Evolutionary conservation across 2,888 invertebrate genomes (phyloP).

Genomic region (Magallana nippona): DNA sequence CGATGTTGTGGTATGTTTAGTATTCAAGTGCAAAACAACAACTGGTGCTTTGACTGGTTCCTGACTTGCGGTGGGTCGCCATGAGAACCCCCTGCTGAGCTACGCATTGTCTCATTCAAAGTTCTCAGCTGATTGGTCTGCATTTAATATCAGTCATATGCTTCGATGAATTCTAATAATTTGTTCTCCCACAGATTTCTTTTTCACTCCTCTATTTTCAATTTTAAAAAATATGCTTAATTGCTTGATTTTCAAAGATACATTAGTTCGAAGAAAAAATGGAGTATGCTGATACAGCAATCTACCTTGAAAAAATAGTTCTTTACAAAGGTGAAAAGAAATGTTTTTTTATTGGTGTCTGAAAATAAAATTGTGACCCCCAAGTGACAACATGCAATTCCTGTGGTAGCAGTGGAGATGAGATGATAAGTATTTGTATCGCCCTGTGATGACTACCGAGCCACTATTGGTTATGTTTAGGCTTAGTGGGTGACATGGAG

Average conservation of each 20-base stretch:
- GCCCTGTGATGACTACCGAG: not conserved
- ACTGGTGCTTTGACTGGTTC: constrained; percentile 17
- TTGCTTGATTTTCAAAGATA: not conserved
- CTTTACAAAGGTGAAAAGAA: too few species aligned
- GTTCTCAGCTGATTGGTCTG: constrained; percentile 11
- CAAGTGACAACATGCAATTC: too few species aligned
- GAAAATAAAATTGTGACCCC: too few species aligned
- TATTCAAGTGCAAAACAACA: not conserved
- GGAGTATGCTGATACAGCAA: not conserved
- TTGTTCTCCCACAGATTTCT: not conserved
- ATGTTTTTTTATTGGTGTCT: too few species aligned
- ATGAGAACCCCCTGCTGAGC: constrained; percentile 9
- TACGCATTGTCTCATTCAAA: not conserved
- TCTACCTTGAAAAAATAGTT: not conserved
- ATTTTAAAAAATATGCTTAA: not conserved
- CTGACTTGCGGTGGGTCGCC: not conserved
- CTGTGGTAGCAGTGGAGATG: not conserved
- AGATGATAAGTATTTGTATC: not conserved
- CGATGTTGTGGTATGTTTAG: not conserved
- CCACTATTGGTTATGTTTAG: not conserved
- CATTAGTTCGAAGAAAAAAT: too few species aligned
- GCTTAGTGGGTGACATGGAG: constrained; percentile 13
- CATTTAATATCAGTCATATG: constrained; percentile 9
- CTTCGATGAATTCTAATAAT: not conserved
- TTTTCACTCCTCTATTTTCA: not conserved